Evolutionary conservation across 1,140 invertebrate genomes (phyloP).

Genomic region (Orussus abietinus): DNA sequence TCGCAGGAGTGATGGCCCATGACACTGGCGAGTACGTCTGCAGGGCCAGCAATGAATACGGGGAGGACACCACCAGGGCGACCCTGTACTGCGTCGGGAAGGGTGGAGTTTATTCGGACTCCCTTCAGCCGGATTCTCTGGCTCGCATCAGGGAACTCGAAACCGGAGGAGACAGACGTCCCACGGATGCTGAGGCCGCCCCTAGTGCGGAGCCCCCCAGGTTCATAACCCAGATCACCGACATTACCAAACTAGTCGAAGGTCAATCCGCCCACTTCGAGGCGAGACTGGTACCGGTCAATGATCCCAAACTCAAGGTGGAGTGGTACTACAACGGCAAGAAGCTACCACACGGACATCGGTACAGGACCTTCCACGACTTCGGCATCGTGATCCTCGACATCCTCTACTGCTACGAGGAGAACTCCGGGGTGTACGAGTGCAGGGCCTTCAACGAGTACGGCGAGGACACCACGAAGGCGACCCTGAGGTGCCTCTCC

Average conservation of each 20-base stretch:
- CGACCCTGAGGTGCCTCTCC: slow-evolving; percentile 80
- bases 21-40: slow-evolving; percentile 92
- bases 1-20: slow-evolving; percentile 88
- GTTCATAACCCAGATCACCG: slow-evolving; percentile 83
- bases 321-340: slow-evolving; percentile 95
- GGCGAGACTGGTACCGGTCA: slow-evolving; percentile 82
- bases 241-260: slow-evolving; percentile 80
- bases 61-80: slow-evolving; percentile 82
- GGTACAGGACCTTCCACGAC: slow-evolving; percentile 94
- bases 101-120: slow-evolving; percentile 88
- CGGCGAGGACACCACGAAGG: slow-evolving; percentile 83
- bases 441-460: slow-evolving; percentile 88
- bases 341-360: slow-evolving; percentile 86
- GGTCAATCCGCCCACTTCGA: slow-evolving; percentile 94
- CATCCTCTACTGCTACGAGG: slow-evolving; percentile 94
- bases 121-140: slow-evolving; percentile 89
- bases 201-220: slow-evolving; percentile 78
- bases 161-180: slow-evolving; percentile 62
- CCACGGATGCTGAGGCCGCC: slow-evolving; percentile 59
- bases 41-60: slow-evolving; percentile 84
- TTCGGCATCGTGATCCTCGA: slow-evolving; percentile 96
- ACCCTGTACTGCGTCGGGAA: slow-evolving; percentile 78
- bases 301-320: slow-evolving; percentile 88
- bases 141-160: slow-evolving; percentile 88
- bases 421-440: slow-evolving; percentile 92